phyloP scores from a whole-genome alignment of 2,113 vertebrate species.

The Polyodon spathula region DNA sequence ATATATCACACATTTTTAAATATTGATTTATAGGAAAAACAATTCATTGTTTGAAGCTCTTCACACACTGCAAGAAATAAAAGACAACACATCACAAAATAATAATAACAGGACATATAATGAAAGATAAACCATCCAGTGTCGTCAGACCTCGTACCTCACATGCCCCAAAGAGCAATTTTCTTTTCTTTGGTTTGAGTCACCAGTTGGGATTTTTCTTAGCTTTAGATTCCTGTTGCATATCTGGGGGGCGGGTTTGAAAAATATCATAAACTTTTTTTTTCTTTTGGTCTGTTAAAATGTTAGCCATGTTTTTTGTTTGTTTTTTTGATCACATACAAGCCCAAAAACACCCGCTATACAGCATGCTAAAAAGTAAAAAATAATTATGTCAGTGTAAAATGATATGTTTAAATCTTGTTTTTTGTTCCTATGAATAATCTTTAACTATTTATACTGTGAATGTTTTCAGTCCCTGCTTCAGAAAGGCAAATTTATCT shows the following conservation, averaged over 20 bases:
- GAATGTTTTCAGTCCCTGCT: background rate
- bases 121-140: background rate
- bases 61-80: no score
- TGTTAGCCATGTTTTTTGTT: background rate
- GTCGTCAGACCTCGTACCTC: background rate
- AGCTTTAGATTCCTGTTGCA: background rate
- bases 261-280: no score
- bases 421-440: constrained; percentile 36
- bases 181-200: constrained; percentile 24
- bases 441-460: constrained; percentile 19
- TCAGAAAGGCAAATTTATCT: background rate
- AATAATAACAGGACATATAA: background rate
- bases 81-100: constrained; percentile 1
- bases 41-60: constrained; percentile 30
- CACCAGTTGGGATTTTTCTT: background rate
- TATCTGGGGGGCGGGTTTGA: background rate
- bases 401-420: constrained; percentile 59
- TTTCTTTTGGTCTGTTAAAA: no score
- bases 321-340: constrained; percentile 34
- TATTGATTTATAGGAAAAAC: constrained; percentile 11
- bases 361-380: constrained; percentile 66
- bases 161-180: no score
- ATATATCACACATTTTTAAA: no score
- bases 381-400: constrained; percentile 57
- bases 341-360: constrained; percentile 45